These are phyloP conservation scores for Pemphredon lugubris DNA, from an alignment of 2,888 invertebrate species.

Conservation along the genomic window DNA sequence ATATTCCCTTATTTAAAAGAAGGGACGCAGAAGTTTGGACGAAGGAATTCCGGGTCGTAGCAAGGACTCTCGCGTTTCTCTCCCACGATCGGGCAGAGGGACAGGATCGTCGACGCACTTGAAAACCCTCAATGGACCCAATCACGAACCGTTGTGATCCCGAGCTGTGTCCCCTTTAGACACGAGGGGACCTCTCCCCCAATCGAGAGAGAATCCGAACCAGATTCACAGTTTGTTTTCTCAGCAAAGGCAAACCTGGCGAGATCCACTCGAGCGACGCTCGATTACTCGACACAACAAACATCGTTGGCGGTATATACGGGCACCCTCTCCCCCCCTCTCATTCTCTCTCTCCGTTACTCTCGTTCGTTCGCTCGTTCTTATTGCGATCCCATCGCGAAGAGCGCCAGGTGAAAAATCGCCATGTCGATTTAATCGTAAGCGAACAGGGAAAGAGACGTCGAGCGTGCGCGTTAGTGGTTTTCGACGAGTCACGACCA, in stretches of 20 bases:
- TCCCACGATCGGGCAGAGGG: conserved; percentile 69
- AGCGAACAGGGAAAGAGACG: not conserved
- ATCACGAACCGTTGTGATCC: conserved; percentile 71
- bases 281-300: conserved; percentile 75
- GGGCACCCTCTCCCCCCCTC: not conserved
- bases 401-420: conserved; percentile 27
- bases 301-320: conserved; percentile 58
- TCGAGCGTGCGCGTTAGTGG: not conserved
- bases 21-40: not conserved
- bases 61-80: conserved; percentile 52
- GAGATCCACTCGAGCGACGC: conserved; percentile 74
- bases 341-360: not conserved
- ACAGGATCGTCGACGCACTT: conserved; percentile 67
- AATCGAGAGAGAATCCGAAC: conserved; percentile 50
- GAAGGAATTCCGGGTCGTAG: conserved; percentile 46
- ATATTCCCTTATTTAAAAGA: not conserved
- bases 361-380: not conserved
- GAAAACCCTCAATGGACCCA: conserved; percentile 76
- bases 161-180: conserved; percentile 68
- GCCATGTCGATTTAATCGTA: conserved; percentile 56
- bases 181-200: conserved; percentile 55
- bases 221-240: conserved; percentile 78
- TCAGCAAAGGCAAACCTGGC: conserved; percentile 70
- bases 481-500: conserved; percentile 2
- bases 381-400: not conserved